Evolutionary conservation across 2,113 vertebrate genomes (phyloP).

Genomic region (Haplotaxodon microlepis): DNA sequence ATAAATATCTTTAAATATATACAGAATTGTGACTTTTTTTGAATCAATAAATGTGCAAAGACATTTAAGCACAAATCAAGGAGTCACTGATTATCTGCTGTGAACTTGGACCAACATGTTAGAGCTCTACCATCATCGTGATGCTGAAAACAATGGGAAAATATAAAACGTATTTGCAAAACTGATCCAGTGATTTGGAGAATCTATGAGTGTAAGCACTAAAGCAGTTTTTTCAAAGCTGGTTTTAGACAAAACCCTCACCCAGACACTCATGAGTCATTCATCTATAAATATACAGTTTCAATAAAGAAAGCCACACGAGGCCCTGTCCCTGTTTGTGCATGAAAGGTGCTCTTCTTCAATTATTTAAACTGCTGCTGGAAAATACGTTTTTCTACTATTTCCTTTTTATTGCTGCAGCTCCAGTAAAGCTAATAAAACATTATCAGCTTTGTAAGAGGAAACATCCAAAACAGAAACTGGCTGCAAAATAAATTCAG

Average conservation of each 20-base stretch:
- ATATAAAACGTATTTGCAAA: background rate
- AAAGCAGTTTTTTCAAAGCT: background rate
- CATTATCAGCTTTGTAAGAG: constrained; percentile 9
- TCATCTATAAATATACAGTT: background rate
- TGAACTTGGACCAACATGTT: background rate
- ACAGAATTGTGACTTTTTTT: background rate
- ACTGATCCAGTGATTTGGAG: background rate
- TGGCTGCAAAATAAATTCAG: constrained; percentile 15
- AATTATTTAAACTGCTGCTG: background rate
- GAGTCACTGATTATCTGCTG: background rate
- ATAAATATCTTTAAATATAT: background rate
- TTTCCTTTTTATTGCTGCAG: background rate
- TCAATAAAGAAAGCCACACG: background rate
- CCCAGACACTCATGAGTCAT: background rate
- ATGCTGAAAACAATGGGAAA: background rate
- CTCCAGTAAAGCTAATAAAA: background rate
- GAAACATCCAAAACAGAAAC: constrained; percentile 1
- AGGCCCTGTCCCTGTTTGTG: background rate
- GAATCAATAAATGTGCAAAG: background rate
- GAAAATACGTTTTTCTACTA: background rate
- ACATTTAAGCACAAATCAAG: background rate
- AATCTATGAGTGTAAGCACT: background rate
- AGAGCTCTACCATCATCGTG: background rate
- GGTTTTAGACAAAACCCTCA: background rate
- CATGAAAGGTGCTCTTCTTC: background rate